A percentile compares a stretch with the other conserved stretches of the same genome.
Evolutionary conservation across 2,797 vertebrate species (phyloP).

Genomic region (Alcedo quadribrachys): DNA sequence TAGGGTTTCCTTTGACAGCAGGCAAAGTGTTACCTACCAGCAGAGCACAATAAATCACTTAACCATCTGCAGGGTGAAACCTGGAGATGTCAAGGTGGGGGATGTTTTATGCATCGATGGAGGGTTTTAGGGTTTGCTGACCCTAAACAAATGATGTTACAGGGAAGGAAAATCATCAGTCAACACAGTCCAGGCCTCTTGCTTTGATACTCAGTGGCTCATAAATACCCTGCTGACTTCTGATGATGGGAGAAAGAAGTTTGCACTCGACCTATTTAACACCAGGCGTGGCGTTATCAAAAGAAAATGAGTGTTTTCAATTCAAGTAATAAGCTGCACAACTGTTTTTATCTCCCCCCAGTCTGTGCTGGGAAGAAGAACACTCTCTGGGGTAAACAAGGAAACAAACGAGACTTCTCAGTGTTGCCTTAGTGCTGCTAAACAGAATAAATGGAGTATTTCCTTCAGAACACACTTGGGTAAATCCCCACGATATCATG

Average conservation of each 20-base stretch:
- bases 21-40: background rate
- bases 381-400: background rate
- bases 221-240: background rate
- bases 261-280: background rate
- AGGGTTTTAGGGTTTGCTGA: background rate
- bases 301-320: background rate
- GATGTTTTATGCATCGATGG: background rate
- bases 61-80: background rate
- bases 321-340: rapidly evolving
- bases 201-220: rapidly evolving
- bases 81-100: background rate
- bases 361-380: background rate
- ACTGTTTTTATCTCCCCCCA: background rate
- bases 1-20: background rate
- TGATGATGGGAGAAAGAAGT: background rate
- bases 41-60: background rate
- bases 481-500: background rate
- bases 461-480: background rate
- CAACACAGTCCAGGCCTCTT: background rate
- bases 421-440: background rate
- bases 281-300: background rate
- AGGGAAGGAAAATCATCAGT: background rate
- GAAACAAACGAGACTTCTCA: background rate
- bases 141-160: background rate
- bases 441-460: background rate